These are phyloP conservation scores for Nymphicus hollandicus DNA, from an alignment of 2,113 vertebrate species.

Conservation along the genomic window DNA sequence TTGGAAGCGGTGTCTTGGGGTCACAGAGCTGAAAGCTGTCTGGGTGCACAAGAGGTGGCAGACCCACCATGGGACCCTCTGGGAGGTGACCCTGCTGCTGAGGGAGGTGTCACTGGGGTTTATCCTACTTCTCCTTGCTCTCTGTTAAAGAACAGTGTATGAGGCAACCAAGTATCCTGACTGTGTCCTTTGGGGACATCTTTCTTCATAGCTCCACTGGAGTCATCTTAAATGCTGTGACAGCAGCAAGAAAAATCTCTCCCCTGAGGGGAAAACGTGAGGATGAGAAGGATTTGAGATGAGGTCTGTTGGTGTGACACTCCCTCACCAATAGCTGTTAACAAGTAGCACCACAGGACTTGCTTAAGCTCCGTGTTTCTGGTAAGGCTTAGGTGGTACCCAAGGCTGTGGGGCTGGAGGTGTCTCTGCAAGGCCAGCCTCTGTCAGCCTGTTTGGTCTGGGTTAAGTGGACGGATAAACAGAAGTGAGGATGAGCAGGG, in stretches of 20 bases:
- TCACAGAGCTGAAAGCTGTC: background rate
- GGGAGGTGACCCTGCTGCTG: background rate
- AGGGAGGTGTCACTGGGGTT: background rate
- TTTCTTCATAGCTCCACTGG: background rate
- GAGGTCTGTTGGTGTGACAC: background rate
- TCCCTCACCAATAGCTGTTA: background rate
- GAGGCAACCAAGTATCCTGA: background rate
- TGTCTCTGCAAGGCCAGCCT: background rate
- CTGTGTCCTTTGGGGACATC: background rate
- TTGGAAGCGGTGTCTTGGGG: background rate
- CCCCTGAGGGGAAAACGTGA: background rate
- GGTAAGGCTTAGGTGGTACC: background rate
- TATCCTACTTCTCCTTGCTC: background rate
- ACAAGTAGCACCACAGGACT: background rate
- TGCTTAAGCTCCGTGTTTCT: background rate
- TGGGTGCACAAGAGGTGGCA: background rate
- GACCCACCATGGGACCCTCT: background rate
- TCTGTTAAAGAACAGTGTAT: background rate
- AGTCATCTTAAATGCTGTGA: constrained; percentile 14
- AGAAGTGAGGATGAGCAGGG: background rate
- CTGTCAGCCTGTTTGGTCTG: background rate
- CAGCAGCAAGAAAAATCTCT: constrained; percentile 5
- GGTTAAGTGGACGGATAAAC: background rate
- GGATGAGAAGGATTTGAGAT: background rate
- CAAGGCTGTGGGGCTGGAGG: background rate